phyloP scores from a whole-genome alignment of 1,140 invertebrate species.

The Bombus affinis region DNA sequence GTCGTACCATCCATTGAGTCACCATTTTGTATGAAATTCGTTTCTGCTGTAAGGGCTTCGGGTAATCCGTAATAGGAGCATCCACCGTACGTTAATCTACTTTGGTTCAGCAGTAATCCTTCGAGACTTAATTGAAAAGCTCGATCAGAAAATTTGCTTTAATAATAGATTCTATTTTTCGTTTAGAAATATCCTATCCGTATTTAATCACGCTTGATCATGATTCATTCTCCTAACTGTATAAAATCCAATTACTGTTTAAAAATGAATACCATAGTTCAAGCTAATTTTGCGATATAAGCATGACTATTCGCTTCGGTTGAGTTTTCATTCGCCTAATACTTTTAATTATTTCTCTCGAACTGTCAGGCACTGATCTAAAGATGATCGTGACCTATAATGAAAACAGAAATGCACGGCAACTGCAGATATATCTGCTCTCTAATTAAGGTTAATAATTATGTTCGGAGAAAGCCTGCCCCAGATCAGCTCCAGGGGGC shows the following conservation, averaged over 20 bases:
- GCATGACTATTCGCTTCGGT: not conserved
- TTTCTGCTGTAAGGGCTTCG: not conserved
- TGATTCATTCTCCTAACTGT: too few relatives aligned
- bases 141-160: slow-evolving; percentile 13
- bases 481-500: not conserved
- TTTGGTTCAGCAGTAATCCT: not conserved
- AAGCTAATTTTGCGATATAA: not conserved
- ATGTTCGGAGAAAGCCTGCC: not conserved
- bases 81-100: slow-evolving; percentile 23
- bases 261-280: not conserved
- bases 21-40: not conserved
- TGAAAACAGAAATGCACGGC: slow-evolving; percentile 1
- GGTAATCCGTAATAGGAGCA: slow-evolving; percentile 21
- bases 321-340: not conserved
- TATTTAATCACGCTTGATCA: not conserved
- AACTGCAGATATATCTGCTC: slow-evolving; percentile 21
- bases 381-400: not conserved
- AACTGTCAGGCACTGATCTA: not conserved
- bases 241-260: not conserved
- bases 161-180: slow-evolving; percentile 22
- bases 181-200: not conserved
- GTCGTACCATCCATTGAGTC: too few relatives aligned
- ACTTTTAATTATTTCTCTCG: not conserved
- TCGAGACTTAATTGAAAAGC: slow-evolving; percentile 2
- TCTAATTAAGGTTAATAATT: slow-evolving; percentile 30